These are phyloP conservation scores for Nipponacmea schrenckii DNA, from an alignment of 2,888 invertebrate genomes.

Conservation along the genomic window DNA sequence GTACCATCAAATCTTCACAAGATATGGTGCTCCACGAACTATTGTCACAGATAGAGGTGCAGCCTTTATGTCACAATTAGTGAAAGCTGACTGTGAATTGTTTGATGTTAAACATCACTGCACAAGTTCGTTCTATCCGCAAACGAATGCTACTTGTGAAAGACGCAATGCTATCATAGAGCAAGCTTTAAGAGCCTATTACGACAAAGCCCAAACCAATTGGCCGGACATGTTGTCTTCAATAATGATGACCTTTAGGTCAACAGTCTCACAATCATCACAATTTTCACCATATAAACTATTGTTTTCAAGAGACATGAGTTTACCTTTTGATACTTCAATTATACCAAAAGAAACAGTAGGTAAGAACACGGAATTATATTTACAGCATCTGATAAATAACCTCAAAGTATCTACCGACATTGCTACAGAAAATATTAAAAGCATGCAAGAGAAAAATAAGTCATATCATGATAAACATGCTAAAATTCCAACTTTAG, in stretches of 20 bases:
- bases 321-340: too few species aligned
- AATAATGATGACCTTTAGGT: background rate
- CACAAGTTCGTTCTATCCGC: constrained; percentile 10
- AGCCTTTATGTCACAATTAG: constrained; percentile 26
- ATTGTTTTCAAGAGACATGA: too few species aligned
- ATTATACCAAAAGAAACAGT: too few species aligned
- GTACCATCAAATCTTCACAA: constrained; percentile 19
- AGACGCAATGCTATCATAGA: constrained; percentile 20
- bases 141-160: background rate
- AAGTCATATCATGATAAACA: too few species aligned
- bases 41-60: constrained; percentile 31
- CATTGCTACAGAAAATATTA: too few species aligned
- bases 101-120: constrained; percentile 11
- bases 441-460: too few species aligned
- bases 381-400: too few species aligned
- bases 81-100: constrained; percentile 11
- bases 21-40: constrained; percentile 20
- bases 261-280: background rate
- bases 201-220: constrained; percentile 4
- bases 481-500: too few species aligned
- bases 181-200: constrained; percentile 24
- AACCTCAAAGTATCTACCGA: too few species aligned
- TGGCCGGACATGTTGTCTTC: background rate
- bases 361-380: too few species aligned
- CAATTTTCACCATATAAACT: too few species aligned